phyloP scores from a whole-genome alignment of 2,888 invertebrate species.

The Athalia circularis region DNA sequence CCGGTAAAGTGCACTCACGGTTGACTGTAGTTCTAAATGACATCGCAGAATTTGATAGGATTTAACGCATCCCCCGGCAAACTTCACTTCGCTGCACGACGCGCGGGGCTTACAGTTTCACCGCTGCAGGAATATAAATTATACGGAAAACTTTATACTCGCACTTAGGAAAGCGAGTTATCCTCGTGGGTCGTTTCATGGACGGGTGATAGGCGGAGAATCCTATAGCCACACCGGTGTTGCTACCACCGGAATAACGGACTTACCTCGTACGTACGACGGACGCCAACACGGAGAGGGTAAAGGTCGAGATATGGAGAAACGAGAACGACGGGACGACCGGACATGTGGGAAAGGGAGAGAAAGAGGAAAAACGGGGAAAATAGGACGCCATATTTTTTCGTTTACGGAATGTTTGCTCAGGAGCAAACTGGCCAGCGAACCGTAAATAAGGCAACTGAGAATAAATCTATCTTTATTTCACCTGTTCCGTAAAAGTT shows the following conservation, averaged over 20 bases:
- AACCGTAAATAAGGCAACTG: neutral
- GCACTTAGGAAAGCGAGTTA: constrained; percentile 21
- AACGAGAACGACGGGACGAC: neutral
- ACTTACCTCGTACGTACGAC: neutral
- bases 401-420: constrained; percentile 18
- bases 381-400: constrained; percentile 18
- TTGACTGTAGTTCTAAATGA: no score
- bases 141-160: constrained; percentile 8
- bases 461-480: constrained; percentile 21
- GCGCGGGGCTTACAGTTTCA: constrained; percentile 11
- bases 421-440: neutral
- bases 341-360: neutral
- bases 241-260: neutral
- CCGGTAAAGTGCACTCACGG: no score
- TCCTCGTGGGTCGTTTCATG: neutral
- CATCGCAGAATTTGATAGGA: no score
- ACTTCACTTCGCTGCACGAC: no score
- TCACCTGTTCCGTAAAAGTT: neutral
- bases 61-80: no score
- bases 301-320: neutral
- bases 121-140: constrained; percentile 11
- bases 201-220: constrained; percentile 12
- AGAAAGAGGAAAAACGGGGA: neutral
- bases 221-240: no score
- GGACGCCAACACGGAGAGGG: neutral